Percentiles rank a stretch among this genome's conserved stretches.
Conservation (phyloP, 1,140 invertebrate genomes). For the Cherax quadricarinatus region DNA sequence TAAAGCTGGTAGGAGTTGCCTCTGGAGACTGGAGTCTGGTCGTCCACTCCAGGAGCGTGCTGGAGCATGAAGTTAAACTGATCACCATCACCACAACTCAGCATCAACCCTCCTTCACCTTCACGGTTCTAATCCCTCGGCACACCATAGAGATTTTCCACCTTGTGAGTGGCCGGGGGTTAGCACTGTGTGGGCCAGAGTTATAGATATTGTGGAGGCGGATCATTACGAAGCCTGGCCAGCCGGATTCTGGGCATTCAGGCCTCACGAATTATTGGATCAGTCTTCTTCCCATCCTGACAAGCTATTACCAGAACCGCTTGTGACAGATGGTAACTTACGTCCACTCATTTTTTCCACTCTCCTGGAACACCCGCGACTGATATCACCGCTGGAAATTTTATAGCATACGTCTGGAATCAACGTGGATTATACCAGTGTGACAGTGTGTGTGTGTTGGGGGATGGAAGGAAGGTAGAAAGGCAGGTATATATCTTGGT, state of each 20-base stretch:
- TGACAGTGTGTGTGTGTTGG: too few relatives aligned
- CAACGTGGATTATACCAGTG: too few relatives aligned
- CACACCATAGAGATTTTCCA: background rate
- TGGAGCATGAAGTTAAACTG: slow-evolving; percentile 36
- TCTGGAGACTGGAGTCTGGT: background rate
- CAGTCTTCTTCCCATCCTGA: background rate
- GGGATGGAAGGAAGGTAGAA: too few relatives aligned
- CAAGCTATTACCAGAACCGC: background rate
- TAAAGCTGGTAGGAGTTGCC: too few relatives aligned
- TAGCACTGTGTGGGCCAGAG: slow-evolving; percentile 7
- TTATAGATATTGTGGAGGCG: slow-evolving; percentile 11
- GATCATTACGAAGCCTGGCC: slow-evolving; percentile 15
- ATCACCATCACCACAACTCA: background rate
- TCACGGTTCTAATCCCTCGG: background rate
- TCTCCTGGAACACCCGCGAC: too few relatives aligned
- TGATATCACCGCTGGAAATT: too few relatives aligned
- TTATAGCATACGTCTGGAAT: too few relatives aligned
- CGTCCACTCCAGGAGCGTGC: background rate
- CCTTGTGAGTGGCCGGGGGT: background rate
- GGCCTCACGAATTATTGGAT: background rate
- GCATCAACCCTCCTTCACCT: background rate
- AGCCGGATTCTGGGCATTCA: background rate
- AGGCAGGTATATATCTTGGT: too few relatives aligned
- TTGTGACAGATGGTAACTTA: background rate
- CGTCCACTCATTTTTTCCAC: background rate